These are phyloP conservation scores for Acanthoscelides obtectus DNA, from an alignment of 2,888 invertebrate genomes.

Conservation along the genomic window DNA sequence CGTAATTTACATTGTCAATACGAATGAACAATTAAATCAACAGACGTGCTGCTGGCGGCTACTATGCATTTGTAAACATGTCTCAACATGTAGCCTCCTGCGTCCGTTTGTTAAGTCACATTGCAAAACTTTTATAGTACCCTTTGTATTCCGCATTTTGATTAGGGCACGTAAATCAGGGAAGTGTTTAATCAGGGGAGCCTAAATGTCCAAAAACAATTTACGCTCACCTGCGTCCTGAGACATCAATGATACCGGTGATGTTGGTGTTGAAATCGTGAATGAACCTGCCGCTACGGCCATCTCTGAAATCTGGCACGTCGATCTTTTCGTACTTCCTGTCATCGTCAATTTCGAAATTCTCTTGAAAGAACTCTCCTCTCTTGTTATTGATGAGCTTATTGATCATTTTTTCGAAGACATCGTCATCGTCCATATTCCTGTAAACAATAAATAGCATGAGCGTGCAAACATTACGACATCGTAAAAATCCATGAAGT, in stretches of 20 bases:
- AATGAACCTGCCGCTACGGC: slow-evolving; percentile 78
- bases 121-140: no score
- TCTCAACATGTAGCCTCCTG: no score
- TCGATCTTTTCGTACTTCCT: slow-evolving; percentile 79
- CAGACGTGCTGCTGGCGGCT: no score
- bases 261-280: slow-evolving; percentile 83
- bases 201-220: no score
- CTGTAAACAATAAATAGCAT: not conserved
- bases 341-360: slow-evolving; percentile 72
- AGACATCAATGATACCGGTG: slow-evolving; percentile 47
- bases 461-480: not conserved
- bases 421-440: slow-evolving; percentile 11
- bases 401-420: slow-evolving; percentile 13
- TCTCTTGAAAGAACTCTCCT: slow-evolving; percentile 60
- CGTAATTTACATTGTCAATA: no score
- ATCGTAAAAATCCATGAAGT: no score
- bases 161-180: no score
- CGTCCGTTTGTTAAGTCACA: no score
- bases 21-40: no score
- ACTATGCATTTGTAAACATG: no score
- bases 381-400: slow-evolving; percentile 10
- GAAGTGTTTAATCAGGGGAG: no score
- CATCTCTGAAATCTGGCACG: slow-evolving; percentile 79
- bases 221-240: slow-evolving; percentile 2
- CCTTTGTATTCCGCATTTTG: no score